phyloP scores from a whole-genome alignment of 2,797 vertebrate genomes.

The Leptoclinus maculatus region DNA sequence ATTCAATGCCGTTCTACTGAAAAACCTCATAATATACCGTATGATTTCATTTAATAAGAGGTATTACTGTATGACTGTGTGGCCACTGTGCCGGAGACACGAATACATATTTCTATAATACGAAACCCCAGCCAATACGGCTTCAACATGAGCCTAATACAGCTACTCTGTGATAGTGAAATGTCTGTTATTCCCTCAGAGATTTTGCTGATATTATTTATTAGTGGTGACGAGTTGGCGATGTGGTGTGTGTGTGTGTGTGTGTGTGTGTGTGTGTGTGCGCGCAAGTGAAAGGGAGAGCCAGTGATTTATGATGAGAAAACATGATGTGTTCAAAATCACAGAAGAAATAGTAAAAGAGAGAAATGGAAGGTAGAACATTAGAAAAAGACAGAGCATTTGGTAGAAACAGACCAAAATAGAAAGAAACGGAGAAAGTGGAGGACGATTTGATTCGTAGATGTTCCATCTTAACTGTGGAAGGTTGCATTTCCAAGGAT shows the following conservation, averaged over 20 bases:
- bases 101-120: conserved; percentile 28
- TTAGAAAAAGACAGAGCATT: not conserved
- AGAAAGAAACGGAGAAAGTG: conserved; percentile 13
- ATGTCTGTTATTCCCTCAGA: not conserved
- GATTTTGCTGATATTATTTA: conserved; percentile 33
- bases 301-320: not conserved
- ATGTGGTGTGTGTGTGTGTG: conserved; percentile 8
- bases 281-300: not conserved
- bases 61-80: conserved; percentile 18
- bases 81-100: conserved; percentile 2
- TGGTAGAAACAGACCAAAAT: not conserved
- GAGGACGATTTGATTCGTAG: conserved; percentile 9
- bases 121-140: conserved; percentile 27
- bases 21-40: conserved; percentile 25
- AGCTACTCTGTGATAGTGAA: conserved; percentile 8
- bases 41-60: conserved; percentile 49
- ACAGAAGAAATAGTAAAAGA: not conserved
- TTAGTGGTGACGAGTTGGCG: not conserved
- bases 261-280: not conserved
- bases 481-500: conserved; percentile 28
- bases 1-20: conserved; percentile 17
- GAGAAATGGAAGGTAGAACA: not conserved
- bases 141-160: conserved; percentile 14
- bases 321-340: not conserved
- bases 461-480: conserved; percentile 24